Evolutionary conservation across 2,113 vertebrate species (phyloP).

Genomic region (Progne subis): DNA sequence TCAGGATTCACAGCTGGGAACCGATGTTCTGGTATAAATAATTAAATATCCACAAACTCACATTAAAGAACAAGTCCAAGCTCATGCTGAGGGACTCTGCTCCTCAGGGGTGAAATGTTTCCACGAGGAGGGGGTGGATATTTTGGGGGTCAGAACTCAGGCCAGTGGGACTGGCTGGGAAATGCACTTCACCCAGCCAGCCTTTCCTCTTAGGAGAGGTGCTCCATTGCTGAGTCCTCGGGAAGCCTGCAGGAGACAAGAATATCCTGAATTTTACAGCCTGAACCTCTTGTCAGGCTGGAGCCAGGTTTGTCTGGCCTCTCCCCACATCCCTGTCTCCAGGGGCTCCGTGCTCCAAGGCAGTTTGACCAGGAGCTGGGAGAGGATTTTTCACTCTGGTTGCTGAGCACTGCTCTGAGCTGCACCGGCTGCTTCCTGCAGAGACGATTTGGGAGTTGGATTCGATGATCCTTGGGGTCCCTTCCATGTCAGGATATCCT

Average conservation of each 20-base stretch:
- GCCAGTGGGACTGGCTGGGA: neutral
- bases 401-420: neutral
- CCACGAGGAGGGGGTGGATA: neutral
- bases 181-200: neutral
- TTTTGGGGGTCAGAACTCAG: neutral
- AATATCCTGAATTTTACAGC: neutral
- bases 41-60: neutral
- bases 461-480: accelerated
- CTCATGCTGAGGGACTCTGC: neutral
- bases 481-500: neutral
- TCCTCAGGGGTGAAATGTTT: neutral
- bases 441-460: accelerated
- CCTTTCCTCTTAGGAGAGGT: neutral
- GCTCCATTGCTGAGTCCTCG: neutral
- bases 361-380: accelerated
- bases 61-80: neutral
- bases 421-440: accelerated
- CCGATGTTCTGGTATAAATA: neutral
- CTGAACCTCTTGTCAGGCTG: neutral
- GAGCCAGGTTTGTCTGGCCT: accelerated
- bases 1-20: neutral
- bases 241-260: neutral
- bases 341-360: neutral
- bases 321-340: neutral
- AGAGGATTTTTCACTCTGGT: neutral